These are phyloP conservation scores for Carabus problematicus DNA, from an alignment of 2,888 invertebrate genomes.

Conservation along the genomic window DNA sequence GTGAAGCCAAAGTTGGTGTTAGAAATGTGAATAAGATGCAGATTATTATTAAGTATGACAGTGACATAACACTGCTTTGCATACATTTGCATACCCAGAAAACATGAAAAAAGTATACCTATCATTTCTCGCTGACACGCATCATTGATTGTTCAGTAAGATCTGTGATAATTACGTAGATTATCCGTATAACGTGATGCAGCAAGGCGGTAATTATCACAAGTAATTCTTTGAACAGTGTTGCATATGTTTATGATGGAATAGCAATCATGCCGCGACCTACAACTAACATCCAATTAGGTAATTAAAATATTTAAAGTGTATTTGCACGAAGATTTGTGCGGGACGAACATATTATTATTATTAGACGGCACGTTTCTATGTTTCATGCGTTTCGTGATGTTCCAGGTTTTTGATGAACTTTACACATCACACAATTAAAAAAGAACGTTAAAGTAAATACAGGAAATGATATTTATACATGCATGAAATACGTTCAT, in stretches of 20 bases:
- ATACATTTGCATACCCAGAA: slow-evolving; percentile 22
- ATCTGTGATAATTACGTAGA: slow-evolving; percentile 24
- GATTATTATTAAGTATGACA: too few species aligned
- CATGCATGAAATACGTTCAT: neutral
- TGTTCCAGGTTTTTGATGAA: slow-evolving; percentile 23
- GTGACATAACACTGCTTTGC: slow-evolving; percentile 19
- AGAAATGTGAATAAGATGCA: too few species aligned
- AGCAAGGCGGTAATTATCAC: too few species aligned
- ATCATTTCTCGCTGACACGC: slow-evolving; percentile 22
- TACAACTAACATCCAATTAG: slow-evolving; percentile 5
- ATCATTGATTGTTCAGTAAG: slow-evolving; percentile 10
- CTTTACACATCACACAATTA: slow-evolving; percentile 32
- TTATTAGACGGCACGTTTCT: slow-evolving; percentile 18
- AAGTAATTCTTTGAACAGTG: too few species aligned
- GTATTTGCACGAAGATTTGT: slow-evolving; percentile 18
- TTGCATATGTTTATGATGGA: too few species aligned
- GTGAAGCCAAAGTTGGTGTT: too few species aligned
- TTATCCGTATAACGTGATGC: too few species aligned
- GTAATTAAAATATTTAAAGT: slow-evolving; percentile 25
- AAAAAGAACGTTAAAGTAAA: slow-evolving; percentile 22
- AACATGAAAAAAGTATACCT: slow-evolving; percentile 15
- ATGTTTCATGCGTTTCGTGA: slow-evolving; percentile 27
- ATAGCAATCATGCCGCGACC: too few species aligned
- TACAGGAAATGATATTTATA: slow-evolving; percentile 26
- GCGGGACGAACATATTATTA: too few species aligned